These are phyloP conservation scores for Sphinx pinastri DNA, from an alignment of 2,888 invertebrate genomes.

Conservation along the genomic window DNA sequence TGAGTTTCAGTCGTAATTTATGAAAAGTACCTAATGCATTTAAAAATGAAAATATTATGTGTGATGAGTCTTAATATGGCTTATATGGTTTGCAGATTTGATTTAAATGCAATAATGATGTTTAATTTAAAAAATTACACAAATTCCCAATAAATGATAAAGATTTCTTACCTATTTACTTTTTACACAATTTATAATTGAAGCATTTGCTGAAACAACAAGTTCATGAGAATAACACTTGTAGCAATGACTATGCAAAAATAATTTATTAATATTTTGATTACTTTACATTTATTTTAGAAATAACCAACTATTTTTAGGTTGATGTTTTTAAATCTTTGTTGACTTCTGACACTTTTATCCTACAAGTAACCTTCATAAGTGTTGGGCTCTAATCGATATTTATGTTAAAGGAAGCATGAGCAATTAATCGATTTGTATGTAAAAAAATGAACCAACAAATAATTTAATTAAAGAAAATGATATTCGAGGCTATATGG, in stretches of 20 bases:
- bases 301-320: not conserved
- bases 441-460: too few species aligned
- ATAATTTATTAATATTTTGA: slow-evolving; percentile 5
- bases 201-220: not conserved
- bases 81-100: too few species aligned
- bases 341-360: slow-evolving; percentile 46
- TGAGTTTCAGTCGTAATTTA: too few species aligned
- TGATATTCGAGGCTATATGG: too few species aligned
- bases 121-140: too few species aligned
- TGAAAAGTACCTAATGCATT: too few species aligned
- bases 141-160: not conserved
- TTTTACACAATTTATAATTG: not conserved
- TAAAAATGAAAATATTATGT: too few species aligned
- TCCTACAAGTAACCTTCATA: slow-evolving; percentile 51
- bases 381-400: slow-evolving; percentile 6
- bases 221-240: not conserved
- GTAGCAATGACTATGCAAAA: not conserved
- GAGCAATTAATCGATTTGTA: not conserved
- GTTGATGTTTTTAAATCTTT: slow-evolving; percentile 30
- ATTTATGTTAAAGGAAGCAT: not conserved
- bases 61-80: too few species aligned
- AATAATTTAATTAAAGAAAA: too few species aligned
- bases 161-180: slow-evolving; percentile 1
- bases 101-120: too few species aligned
- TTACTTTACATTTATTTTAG: not conserved